Percentiles rank a stretch among this genome's conserved stretches.
Conservation (phyloP, 1,140 invertebrate genomes). For the Zelostemma sp. region DNA sequence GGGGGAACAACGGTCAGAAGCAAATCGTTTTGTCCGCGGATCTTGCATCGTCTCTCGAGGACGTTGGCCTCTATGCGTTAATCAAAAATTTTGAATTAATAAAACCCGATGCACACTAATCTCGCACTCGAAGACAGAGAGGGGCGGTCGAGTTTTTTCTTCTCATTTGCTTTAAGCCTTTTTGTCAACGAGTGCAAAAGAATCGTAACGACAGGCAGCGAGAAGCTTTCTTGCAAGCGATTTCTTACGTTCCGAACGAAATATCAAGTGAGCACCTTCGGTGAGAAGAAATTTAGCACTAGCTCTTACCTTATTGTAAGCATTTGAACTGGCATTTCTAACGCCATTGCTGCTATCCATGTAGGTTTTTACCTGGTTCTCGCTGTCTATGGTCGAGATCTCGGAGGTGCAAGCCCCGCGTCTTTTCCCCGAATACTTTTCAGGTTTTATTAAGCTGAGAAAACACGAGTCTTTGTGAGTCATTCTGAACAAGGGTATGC, state of each 20-base stretch:
- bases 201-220: constrained; percentile 2
- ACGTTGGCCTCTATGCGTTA: too few relatives aligned
- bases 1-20: too few relatives aligned
- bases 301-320: constrained; percentile 90
- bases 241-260: constrained; percentile 1
- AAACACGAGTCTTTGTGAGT: too few relatives aligned
- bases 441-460: constrained; percentile 66
- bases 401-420: constrained; percentile 67
- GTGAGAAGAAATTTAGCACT: constrained; percentile 47
- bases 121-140: neutral
- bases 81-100: too few relatives aligned
- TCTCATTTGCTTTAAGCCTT: too few relatives aligned
- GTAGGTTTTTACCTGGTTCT: constrained; percentile 95
- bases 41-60: too few relatives aligned
- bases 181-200: too few relatives aligned
- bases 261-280: constrained; percentile 2
- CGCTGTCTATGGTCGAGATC: constrained; percentile 69
- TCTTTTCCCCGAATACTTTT: constrained; percentile 69
- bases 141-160: too few relatives aligned
- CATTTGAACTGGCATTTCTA: constrained; percentile 84
- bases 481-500: too few relatives aligned
- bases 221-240: constrained; percentile 1
- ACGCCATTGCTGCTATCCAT: constrained; percentile 95
- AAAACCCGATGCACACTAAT: neutral
- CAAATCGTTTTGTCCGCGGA: too few relatives aligned